Evolutionary conservation across 2,797 vertebrate species (phyloP).

Genomic region (Anas bernieri): DNA sequence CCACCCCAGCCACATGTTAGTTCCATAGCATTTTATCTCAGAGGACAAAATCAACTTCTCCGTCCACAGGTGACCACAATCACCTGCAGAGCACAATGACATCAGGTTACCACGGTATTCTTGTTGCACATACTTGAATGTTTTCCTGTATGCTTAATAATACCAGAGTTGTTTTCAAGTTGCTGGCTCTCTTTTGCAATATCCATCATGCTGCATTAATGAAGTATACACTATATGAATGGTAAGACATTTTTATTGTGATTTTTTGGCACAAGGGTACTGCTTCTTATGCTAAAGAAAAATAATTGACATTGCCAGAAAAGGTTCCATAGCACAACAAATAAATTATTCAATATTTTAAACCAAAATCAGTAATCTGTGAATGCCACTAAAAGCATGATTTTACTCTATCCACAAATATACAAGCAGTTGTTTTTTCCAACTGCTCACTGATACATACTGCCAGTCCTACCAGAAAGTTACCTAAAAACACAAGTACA

Average conservation of each 20-base stretch:
- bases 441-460: not conserved
- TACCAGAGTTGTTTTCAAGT: not conserved
- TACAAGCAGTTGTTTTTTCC: not conserved
- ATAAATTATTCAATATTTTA: not conserved
- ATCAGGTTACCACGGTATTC: not conserved
- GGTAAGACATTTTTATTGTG: not conserved
- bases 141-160: not conserved
- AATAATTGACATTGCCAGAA: not conserved
- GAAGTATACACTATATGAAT: not conserved
- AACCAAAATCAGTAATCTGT: not conserved
- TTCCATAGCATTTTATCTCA: not conserved
- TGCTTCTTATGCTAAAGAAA: not conserved
- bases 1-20: not conserved
- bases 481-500: not conserved
- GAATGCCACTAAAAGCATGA: not conserved
- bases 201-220: not conserved
- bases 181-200: not conserved
- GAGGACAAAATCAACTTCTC: constrained; percentile 9
- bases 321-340: not conserved
- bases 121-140: not conserved
- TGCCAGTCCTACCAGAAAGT: not conserved
- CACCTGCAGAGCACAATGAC: not conserved
- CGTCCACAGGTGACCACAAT: not conserved
- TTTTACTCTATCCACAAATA: not conserved
- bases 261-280: not conserved